Conservation (phyloP, 1,140 invertebrate genomes). For the Cherax destructor region DNA sequence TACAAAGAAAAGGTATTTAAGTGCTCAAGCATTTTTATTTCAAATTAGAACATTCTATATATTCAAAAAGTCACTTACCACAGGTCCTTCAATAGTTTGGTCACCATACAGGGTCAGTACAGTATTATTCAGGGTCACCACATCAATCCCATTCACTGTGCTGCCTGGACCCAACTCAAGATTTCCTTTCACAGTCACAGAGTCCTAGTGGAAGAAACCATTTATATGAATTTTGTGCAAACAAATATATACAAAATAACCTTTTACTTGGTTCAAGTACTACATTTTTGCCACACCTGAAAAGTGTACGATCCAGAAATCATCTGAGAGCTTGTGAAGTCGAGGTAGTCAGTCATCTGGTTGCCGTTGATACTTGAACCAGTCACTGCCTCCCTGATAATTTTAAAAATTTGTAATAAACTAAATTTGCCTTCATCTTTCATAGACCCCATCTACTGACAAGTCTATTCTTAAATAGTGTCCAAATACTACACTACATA, state of each 20-base stretch:
- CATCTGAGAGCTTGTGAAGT: not conserved
- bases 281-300: not conserved
- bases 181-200: not conserved
- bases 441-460: too few species aligned
- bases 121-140: not conserved
- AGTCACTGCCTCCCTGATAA: conserved; percentile 1
- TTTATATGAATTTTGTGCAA: not conserved
- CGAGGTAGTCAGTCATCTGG: conserved; percentile 39
- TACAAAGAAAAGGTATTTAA: too few species aligned
- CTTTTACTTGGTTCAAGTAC: too few species aligned
- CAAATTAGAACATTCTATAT: too few species aligned
- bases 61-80: not conserved
- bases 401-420: not conserved
- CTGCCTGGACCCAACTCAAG: conserved; percentile 4
- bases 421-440: not conserved
- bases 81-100: conserved; percentile 25
- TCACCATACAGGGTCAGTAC: conserved; percentile 22
- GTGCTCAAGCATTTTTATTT: too few species aligned
- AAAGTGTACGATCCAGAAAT: conserved; percentile 29
- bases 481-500: too few species aligned
- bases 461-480: too few species aligned
- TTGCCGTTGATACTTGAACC: conserved; percentile 21
- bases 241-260: too few species aligned
- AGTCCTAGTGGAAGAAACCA: not conserved
- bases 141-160: conserved; percentile 32